A percentile compares a stretch with the other conserved stretches of the same genome.
phyloP scores from a whole-genome alignment of 2,113 vertebrate genomes.

The Carettochelys insculpta region DNA sequence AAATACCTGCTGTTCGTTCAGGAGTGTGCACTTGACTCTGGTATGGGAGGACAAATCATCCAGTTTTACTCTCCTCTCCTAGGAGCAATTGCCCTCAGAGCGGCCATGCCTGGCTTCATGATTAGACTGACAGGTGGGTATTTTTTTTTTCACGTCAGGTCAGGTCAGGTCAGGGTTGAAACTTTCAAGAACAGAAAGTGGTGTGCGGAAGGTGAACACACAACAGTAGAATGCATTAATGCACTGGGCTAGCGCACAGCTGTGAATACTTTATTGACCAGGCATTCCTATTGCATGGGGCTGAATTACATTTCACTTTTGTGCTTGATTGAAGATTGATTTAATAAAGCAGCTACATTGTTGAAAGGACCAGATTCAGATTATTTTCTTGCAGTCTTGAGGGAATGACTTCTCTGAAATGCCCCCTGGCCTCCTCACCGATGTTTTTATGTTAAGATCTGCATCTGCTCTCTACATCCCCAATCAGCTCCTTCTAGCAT shows the following conservation, averaged over 20 bases:
- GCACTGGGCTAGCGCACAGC: accelerated
- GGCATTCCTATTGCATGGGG: not conserved
- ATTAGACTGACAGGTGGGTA: not conserved
- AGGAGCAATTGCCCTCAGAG: not conserved
- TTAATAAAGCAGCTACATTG: not conserved
- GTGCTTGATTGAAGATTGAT: not conserved
- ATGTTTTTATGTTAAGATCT: not conserved
- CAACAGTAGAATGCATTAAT: not conserved
- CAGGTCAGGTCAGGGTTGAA: not conserved
- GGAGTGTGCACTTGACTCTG: not conserved
- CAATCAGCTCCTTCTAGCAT: not conserved
- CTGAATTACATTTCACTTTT: not conserved
- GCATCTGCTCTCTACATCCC: not conserved
- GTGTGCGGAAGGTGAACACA: not conserved
- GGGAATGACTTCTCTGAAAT: not conserved
- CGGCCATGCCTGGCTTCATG: not conserved
- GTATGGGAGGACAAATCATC: not conserved
- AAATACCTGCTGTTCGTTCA: not conserved
- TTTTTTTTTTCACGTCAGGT: not conserved
- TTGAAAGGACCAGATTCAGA: not conserved
- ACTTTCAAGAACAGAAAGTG: not conserved
- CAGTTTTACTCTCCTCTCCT: not conserved
- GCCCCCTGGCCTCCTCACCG: too few relatives aligned
- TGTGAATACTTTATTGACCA: not conserved
- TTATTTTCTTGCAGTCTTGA: not conserved